These are phyloP conservation scores for Catharus bicknelli DNA, from an alignment of 2,113 vertebrate species.

Conservation along the genomic window DNA sequence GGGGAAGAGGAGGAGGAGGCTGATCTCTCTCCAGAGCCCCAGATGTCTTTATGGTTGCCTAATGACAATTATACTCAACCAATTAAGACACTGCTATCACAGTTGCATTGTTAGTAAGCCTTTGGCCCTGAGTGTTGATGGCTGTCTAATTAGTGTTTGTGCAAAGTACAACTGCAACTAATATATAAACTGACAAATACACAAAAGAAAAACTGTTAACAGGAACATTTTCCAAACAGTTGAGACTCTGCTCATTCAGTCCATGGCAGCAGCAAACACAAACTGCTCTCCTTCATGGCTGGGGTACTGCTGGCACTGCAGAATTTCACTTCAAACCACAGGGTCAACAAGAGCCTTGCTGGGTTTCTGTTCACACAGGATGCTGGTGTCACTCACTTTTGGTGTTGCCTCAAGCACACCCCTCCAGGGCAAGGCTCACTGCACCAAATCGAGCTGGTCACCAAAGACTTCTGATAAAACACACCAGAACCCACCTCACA, in stretches of 20 bases:
- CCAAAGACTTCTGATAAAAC: not conserved
- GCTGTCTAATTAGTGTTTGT: constrained; percentile 74
- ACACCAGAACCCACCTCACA: not conserved
- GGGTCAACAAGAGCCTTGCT: not conserved
- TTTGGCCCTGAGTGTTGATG: constrained; percentile 73
- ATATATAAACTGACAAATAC: constrained; percentile 65
- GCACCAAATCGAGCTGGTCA: not conserved
- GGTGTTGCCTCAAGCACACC: not conserved
- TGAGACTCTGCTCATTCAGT: not conserved
- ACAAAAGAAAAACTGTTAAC: constrained; percentile 59
- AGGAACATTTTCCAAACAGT: constrained; percentile 48
- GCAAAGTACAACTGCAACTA: constrained; percentile 73
- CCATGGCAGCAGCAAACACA: constrained; percentile 15
- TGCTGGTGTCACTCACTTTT: not conserved
- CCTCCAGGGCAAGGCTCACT: not conserved
- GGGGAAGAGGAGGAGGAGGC: constrained; percentile 49
- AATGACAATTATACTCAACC: constrained; percentile 79
- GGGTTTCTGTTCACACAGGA: constrained; percentile 12
- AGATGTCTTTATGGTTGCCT: constrained; percentile 79
- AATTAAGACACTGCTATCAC: constrained; percentile 77
- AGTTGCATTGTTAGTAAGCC: constrained; percentile 75
- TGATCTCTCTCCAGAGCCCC: constrained; percentile 80
- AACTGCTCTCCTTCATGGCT: not conserved
- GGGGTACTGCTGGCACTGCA: constrained; percentile 15
- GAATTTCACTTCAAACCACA: constrained; percentile 35